phyloP scores from a whole-genome alignment of 1,140 invertebrate genomes.

The Melipona quadrifasciata region DNA sequence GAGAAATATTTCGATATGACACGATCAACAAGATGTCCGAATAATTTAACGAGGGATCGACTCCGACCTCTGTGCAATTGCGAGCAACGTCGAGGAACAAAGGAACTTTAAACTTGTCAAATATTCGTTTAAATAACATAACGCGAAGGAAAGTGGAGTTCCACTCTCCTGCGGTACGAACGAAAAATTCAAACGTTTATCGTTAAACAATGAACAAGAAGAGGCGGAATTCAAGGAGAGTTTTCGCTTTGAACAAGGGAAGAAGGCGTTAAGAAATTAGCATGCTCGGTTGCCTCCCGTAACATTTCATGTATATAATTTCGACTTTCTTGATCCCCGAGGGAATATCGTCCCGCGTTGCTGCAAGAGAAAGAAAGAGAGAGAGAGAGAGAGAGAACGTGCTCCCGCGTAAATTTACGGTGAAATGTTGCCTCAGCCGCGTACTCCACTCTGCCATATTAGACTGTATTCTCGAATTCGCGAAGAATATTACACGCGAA shows the following conservation, averaged over 20 bases:
- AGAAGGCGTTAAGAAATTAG: constrained; percentile 17
- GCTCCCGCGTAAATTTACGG: constrained; percentile 38
- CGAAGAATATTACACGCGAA: background rate
- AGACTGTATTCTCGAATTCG: constrained; percentile 42
- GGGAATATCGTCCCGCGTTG: constrained; percentile 18
- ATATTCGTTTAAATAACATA: background rate
- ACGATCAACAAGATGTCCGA: background rate
- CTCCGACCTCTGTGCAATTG: background rate
- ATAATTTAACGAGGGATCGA: background rate
- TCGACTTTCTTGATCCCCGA: constrained; percentile 36
- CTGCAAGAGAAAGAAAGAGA: background rate
- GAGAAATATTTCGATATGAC: background rate
- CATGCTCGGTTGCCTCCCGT: background rate
- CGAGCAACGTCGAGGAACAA: background rate
- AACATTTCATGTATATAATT: constrained; percentile 39
- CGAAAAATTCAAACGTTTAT: background rate
- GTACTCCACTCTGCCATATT: constrained; percentile 45
- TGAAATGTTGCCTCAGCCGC: constrained; percentile 25
- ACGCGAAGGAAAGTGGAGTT: background rate
- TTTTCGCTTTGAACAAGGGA: background rate
- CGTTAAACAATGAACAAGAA: background rate
- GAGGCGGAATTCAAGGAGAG: background rate
- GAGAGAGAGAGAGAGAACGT: background rate
- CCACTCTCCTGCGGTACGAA: background rate
- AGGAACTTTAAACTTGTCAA: background rate